Conservation (phyloP, 2,797 vertebrate genomes). For the Spondyliosoma cantharus region DNA sequence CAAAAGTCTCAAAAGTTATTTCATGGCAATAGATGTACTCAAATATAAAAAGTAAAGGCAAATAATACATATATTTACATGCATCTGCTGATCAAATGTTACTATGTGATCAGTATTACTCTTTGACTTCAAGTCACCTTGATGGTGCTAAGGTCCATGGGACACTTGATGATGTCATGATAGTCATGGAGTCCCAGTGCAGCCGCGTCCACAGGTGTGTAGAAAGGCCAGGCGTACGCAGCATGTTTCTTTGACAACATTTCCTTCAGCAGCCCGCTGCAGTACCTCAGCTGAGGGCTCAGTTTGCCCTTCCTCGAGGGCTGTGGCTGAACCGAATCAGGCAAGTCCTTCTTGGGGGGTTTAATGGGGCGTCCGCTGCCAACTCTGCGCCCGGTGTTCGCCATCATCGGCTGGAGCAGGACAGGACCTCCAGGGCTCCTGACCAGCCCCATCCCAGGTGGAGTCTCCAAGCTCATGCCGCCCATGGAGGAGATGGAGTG, state of each 20-base stretch:
- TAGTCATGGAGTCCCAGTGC: slow-evolving; percentile 93
- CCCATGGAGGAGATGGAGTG: slow-evolving; percentile 87
- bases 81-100: no score
- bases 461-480: slow-evolving; percentile 76
- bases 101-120: background rate
- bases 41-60: no score
- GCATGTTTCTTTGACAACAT: slow-evolving; percentile 92
- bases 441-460: slow-evolving; percentile 81
- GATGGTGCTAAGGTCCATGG: slow-evolving; percentile 95
- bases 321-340: slow-evolving; percentile 90
- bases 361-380: slow-evolving; percentile 95
- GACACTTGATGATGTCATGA: slow-evolving; percentile 95
- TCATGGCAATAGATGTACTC: no score
- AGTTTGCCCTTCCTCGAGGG: slow-evolving; percentile 89
- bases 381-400: slow-evolving; percentile 80
- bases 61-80: no score
- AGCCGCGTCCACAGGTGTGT: slow-evolving; percentile 86
- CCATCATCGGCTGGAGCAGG: slow-evolving; percentile 82
- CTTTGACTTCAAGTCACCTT: slow-evolving; percentile 80
- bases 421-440: slow-evolving; percentile 80
- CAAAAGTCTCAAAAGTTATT: no score
- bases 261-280: slow-evolving; percentile 93
- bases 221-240: slow-evolving; percentile 92
- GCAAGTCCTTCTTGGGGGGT: slow-evolving; percentile 92
- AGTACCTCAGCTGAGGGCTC: slow-evolving; percentile 91